phyloP scores from a whole-genome alignment of 2,888 invertebrate genomes.

The Platycnemis pennipes region DNA sequence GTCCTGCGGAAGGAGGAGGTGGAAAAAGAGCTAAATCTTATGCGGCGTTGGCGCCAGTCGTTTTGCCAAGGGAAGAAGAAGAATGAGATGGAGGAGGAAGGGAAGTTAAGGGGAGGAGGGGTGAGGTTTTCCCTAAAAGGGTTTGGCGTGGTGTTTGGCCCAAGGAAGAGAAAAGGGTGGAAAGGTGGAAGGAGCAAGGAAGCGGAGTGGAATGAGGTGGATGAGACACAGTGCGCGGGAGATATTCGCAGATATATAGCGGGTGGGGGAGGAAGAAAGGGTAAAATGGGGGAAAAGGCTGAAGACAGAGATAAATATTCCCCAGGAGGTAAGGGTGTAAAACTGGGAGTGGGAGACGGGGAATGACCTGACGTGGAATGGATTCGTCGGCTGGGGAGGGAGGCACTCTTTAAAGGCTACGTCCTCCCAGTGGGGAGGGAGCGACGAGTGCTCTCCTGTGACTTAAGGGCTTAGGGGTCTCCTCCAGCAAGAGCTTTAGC shows the following conservation, averaged over 20 bases:
- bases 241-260: constrained; percentile 1
- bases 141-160: neutral
- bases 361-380: constrained; percentile 4
- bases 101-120: neutral
- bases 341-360: constrained; percentile 10
- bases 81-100: neutral
- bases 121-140: too few species aligned
- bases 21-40: neutral
- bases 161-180: neutral
- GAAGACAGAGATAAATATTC: neutral
- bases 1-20: too few species aligned
- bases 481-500: neutral
- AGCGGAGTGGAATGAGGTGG: constrained; percentile 31
- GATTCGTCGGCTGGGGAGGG: neutral
- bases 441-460: neutral
- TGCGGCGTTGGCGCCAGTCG: constrained; percentile 1
- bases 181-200: neutral
- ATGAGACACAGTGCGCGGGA: neutral
- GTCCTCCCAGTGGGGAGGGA: neutral
- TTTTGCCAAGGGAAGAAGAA: neutral
- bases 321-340: neutral
- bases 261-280: neutral
- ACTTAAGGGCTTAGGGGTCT: neutral
- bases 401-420: neutral
- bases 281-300: neutral